Base-by-base conservation (phyloP, 2,113 vertebrate genomes). In the Chinchilla lanigera region DNA sequence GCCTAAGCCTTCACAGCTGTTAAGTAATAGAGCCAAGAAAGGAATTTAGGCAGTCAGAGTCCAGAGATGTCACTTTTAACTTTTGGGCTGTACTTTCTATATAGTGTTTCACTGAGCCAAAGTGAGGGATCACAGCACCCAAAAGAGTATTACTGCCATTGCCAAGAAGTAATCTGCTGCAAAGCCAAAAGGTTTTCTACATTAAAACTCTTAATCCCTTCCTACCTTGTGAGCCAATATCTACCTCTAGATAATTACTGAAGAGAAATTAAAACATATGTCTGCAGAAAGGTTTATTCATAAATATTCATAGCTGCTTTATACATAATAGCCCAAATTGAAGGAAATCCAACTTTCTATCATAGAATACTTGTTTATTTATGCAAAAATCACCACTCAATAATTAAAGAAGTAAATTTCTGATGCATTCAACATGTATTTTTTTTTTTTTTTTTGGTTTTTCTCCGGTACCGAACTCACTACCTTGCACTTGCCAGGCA, bases 401-500 rank as follows among this genome's bases (percentile, higher is more conserved):
- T 30, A 80, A 71, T 89, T 56, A 86, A 95, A 94, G 7, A 78
- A 73, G 75, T 75, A 16, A 90, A 85, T 65, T 94, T 16, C 16
- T 86, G 60, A 54, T 86, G 56, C 0, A 33, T 0, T 86, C 20
- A 93, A 65, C 14, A 78, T 91, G 28, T 4, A 30, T 93, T 41
- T n/a, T n/a, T n/a, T n/a, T n/a, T n/a, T n/a, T n/a, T n/a, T n/a
- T n/a, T n/a, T n/a, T n/a, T n/a, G n/a, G n/a, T n/a, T n/a, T n/a
- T n/a, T n/a, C n/a, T n/a, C n/a, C n/a, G n/a, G n/a, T n/a, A n/a
- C n/a, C n/a, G n/a, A n/a, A n/a, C n/a, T n/a, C n/a, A n/a, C n/a
- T n/a, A n/a, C n/a, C n/a, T n/a, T n/a, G n/a, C n/a, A n/a, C n/a
- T n/a, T n/a, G n/a, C n/a, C n/a, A n/a, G n/a, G n/a, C n/a, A n/a